Base-by-base conservation (phyloP, 2,797 vertebrate species). In the Arnoldichthys spilopterus region DNA sequence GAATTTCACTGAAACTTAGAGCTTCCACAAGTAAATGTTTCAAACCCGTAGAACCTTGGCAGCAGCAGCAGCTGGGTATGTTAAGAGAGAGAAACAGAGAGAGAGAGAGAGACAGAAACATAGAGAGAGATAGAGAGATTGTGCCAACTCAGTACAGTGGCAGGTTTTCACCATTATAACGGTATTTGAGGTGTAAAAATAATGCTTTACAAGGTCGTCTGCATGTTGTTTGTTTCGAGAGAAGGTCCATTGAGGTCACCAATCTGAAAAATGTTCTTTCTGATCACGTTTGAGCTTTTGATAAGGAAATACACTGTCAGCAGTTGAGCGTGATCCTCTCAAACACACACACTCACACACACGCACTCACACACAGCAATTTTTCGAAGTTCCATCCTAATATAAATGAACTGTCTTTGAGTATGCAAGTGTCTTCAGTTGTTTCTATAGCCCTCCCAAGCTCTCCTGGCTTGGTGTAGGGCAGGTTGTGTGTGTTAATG, bases 31-130 rank as follows among this genome's bases (percentile, higher is more conserved):
- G 68, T 80, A 72, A 76, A 77, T 54, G 63, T 68, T 69, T 79
- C 66, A 30, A 85, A 94, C 93, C 93, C 92, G 92, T 93, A 93
- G 92, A 84, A 82, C 89, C 90, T 90, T 68, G 80, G 91, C 91
- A 93, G 92, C 90, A 93, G 92, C 90, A 93, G 92, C 92, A 87
- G 89, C 84, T 85, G 88, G 81, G 86, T 87, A 84, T 71, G 84
- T 86, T 85, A 77, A 61, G 0, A 7, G 15, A 56, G 72, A 84
- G 43, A 28, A 45, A 20, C 26, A 59, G 61, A 54, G 59, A 56
- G 49, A 82, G 12, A 72, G n/a, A 40, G 72, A 84, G 49, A 16
- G 59, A 7, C 20, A 70, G 58, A 45, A 24, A 53, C 43, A 79
- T 20, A 76, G 37, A 69, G 40, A 64, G 30, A 69, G 16, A 30